Evolutionary conservation across 2,113 vertebrate genomes (phyloP).

Genomic region (Larimichthys polyactis): DNA sequence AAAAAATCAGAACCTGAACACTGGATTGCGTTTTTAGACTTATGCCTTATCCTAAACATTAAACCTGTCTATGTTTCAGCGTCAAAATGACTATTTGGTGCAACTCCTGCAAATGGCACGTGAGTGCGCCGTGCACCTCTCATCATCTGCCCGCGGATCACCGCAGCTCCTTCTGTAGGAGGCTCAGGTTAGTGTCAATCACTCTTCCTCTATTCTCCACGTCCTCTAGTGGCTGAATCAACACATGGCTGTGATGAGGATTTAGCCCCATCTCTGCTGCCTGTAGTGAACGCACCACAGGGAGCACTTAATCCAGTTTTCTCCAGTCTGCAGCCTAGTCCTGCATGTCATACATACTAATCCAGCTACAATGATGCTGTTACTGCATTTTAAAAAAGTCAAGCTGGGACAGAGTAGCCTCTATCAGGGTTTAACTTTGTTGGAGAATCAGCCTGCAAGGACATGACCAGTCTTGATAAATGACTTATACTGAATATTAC

Average conservation of each 20-base stretch:
- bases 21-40: background rate
- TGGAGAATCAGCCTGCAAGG: background rate
- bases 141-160: conserved; percentile 46
- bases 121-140: conserved; percentile 60
- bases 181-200: conserved; percentile 80
- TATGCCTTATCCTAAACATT: background rate
- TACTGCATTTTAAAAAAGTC: conserved; percentile 3
- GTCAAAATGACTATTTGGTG: conserved; percentile 84
- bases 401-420: background rate
- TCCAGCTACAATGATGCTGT: background rate
- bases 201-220: conserved; percentile 7
- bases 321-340: conserved; percentile 18
- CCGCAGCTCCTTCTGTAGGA: conserved; percentile 46
- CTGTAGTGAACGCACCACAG: conserved; percentile 5
- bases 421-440: background rate
- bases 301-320: conserved; percentile 41
- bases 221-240: conserved; percentile 48
- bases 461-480: background rate
- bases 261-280: background rate
- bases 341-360: conserved; percentile 18
- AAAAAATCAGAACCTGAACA: background rate
- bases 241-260: background rate
- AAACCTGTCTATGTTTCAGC: background rate
- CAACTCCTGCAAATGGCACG: conserved; percentile 78
- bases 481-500: background rate